Evolutionary conservation across 2,888 invertebrate species (phyloP).

Genomic region (Cordilura impudica): DNA sequence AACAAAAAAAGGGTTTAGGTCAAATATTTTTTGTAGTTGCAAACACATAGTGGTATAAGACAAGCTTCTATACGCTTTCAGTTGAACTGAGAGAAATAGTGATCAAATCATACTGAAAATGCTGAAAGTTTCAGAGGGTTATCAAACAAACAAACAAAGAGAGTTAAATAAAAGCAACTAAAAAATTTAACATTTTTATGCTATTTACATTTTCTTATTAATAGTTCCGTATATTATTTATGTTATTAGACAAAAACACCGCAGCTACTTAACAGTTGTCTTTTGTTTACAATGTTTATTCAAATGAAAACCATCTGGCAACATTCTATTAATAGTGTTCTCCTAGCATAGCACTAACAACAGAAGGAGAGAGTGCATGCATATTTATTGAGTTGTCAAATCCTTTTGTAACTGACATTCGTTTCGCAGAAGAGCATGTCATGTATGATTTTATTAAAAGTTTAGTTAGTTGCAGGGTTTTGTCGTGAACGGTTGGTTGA

Average conservation of each 20-base stretch:
- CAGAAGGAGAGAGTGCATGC: neutral
- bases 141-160: no score
- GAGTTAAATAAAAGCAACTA: no score
- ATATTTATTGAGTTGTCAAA: slow-evolving; percentile 19
- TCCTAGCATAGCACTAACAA: neutral
- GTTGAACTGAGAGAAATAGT: no score
- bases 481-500: slow-evolving; percentile 62
- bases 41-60: no score
- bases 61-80: no score
- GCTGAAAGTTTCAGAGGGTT: no score
- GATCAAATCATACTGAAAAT: no score
- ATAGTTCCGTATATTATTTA: no score
- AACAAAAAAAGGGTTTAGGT: no score
- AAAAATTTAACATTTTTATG: no score
- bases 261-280: neutral
- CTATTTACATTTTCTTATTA: no score
- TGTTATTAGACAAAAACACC: neutral
- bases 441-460: slow-evolving; percentile 25
- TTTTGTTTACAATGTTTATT: neutral
- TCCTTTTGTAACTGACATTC: slow-evolving; percentile 18
- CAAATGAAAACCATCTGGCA: neutral
- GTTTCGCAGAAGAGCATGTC: slow-evolving; percentile 19
- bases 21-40: no score
- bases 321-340: neutral
- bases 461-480: slow-evolving; percentile 66